These are phyloP conservation scores for Saxicola maurus DNA, from an alignment of 2,797 vertebrate species.

Conservation along the genomic window DNA sequence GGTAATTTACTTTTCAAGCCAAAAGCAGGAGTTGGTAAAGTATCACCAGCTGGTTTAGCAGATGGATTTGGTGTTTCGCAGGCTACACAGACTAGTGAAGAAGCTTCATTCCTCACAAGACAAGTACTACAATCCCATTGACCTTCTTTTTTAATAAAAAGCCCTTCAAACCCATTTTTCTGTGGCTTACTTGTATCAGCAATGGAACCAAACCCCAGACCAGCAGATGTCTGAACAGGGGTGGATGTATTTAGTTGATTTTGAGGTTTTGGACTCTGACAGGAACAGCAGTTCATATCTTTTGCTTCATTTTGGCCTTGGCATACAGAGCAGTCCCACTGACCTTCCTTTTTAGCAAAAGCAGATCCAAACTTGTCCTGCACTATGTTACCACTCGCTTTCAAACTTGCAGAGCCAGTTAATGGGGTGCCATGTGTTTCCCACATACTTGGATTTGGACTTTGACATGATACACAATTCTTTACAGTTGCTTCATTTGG, in stretches of 20 bases:
- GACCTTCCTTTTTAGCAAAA: slow-evolving; percentile 80
- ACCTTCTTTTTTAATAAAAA: slow-evolving; percentile 80
- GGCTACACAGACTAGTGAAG: slow-evolving; percentile 74
- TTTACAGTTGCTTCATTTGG: slow-evolving; percentile 74
- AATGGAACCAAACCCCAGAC: slow-evolving; percentile 34
- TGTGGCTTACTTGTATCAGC: slow-evolving; percentile 43
- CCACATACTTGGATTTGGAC: slow-evolving; percentile 53
- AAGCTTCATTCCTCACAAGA: slow-evolving; percentile 76
- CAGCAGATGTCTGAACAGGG: background rate
- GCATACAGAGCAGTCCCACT: slow-evolving; percentile 83
- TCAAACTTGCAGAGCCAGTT: slow-evolving; percentile 37
- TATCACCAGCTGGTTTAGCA: slow-evolving; percentile 47
- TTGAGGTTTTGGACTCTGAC: slow-evolving; percentile 73
- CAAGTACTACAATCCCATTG: slow-evolving; percentile 89
- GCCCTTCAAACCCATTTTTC: slow-evolving; percentile 72
- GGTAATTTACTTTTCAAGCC: slow-evolving; percentile 60
- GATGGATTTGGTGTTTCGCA: slow-evolving; percentile 80
- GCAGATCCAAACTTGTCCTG: slow-evolving; percentile 66
- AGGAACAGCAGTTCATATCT: slow-evolving; percentile 73
- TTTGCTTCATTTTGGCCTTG: slow-evolving; percentile 78
- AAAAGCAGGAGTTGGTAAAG: slow-evolving; percentile 32
- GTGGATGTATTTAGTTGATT: slow-evolving; percentile 42
- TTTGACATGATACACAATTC: slow-evolving; percentile 81
- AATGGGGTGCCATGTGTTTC: slow-evolving; percentile 5
- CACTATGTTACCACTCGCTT: background rate